Percentiles rank a stretch among this genome's conserved stretches.
Evolutionary conservation across 2,888 invertebrate genomes (phyloP).

Genomic region (Sinotaia quadrata): DNA sequence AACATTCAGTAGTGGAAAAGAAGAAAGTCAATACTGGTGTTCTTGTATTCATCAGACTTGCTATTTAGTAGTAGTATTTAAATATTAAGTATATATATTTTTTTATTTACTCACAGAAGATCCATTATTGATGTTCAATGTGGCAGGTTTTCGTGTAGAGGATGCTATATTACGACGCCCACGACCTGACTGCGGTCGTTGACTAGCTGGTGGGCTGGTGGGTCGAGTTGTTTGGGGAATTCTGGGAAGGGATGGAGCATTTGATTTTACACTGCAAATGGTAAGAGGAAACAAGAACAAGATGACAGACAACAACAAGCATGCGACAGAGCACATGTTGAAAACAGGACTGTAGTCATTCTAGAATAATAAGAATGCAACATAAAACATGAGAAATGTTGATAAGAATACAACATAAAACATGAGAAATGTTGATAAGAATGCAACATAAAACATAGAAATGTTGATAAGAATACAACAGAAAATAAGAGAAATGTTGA

Average conservation of each 20-base stretch:
- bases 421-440: too few species aligned
- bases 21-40: background rate
- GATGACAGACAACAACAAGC: conserved; percentile 10
- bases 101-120: background rate
- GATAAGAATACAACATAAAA: too few species aligned
- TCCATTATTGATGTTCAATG: conserved; percentile 28
- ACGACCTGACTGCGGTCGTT: conserved; percentile 52
- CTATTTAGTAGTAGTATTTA: too few species aligned
- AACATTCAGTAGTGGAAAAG: background rate
- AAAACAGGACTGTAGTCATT: too few species aligned
- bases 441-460: too few species aligned
- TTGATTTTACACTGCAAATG: conserved; percentile 42
- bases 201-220: conserved; percentile 50
- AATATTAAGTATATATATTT: too few species aligned
- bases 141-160: conserved; percentile 39
- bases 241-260: conserved; percentile 61
- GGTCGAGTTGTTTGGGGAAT: conserved; percentile 59
- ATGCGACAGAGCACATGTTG: too few species aligned
- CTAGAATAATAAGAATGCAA: too few species aligned
- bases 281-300: conserved; percentile 21
- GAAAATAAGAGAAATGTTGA: too few species aligned
- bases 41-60: too few species aligned
- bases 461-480: too few species aligned
- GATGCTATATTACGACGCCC: conserved; percentile 30
- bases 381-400: too few species aligned